phyloP scores from a whole-genome alignment of 1,140 invertebrate genomes.

The Achatina immaculata region DNA sequence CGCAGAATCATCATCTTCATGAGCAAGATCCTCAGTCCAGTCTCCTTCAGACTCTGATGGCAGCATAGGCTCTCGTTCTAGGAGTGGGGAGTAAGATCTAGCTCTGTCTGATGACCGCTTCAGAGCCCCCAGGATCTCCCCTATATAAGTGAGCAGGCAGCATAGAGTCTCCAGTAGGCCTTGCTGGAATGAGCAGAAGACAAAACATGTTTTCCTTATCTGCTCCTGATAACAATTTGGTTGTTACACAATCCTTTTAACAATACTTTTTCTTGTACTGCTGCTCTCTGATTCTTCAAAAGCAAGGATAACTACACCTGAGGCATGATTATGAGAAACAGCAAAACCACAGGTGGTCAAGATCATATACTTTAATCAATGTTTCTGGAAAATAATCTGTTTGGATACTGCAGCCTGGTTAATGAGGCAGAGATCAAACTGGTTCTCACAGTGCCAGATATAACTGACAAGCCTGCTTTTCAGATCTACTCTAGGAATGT shows the following conservation, averaged over 20 bases:
- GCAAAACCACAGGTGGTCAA: too few species aligned
- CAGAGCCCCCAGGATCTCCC: conserved; percentile 78
- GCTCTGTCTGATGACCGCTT: conserved; percentile 69
- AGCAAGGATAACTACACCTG: too few species aligned
- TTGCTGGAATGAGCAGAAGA: conserved; percentile 33
- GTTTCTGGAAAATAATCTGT: too few species aligned
- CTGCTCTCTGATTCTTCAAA: too few species aligned
- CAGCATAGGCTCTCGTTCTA: conserved; percentile 78
- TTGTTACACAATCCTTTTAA: background rate
- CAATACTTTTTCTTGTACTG: too few species aligned
- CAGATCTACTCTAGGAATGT: too few species aligned
- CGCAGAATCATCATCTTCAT: conserved; percentile 91
- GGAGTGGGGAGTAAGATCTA: conserved; percentile 80
- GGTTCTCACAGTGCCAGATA: too few species aligned
- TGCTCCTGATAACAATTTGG: background rate
- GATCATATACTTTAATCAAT: too few species aligned
- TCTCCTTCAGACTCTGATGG: conserved; percentile 78
- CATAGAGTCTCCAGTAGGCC: conserved; percentile 83
- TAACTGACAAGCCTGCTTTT: too few species aligned
- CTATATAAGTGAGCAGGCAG: conserved; percentile 82
- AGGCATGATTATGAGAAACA: too few species aligned
- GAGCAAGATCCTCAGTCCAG: conserved; percentile 83
- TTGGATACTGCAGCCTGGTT: too few species aligned
- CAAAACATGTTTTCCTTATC: conserved; percentile 18
- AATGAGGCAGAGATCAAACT: too few species aligned